Base-by-base conservation (phyloP, 2,113 vertebrate species). In the Hippocampus comes region DNA sequence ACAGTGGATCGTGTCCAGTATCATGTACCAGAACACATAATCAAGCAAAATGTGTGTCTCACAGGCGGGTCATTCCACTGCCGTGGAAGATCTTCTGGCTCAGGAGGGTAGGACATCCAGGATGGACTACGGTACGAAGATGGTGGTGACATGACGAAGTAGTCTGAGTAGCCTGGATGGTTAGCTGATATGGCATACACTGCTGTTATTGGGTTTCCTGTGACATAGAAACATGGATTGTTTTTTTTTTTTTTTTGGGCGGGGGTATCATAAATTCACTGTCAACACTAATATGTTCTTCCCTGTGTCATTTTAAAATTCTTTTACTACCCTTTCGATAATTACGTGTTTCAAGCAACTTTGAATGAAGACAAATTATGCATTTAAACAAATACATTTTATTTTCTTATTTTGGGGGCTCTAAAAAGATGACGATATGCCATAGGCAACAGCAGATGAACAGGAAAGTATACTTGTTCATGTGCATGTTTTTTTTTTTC, bases 171-270 rank as follows among this genome's bases (percentile, higher is more conserved):
- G 61, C 95, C 96, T 0, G 97, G 94, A 80, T 95, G 92, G 89
- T 94, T 97, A 88, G 96, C 96, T 77, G 97, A 97, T 87, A 99
- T 98, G 82, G 97, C 97, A 72, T 98, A 99, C 77, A 98, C 96
- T 12, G 97, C 97, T 72, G 97, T 97, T 74, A 97, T 96, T 0
- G 97, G 95, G 84, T 94, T 98, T 94, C 97, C 97, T 99, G 86
- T 30, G 41, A 53, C 70, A 73, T 2, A 27, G 4, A 42, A 49
- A 51, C 42, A 43, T 12, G 2, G 5, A 23, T 43, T 27, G 27
- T 27, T 65, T 23, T 15, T 30, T 43, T 3, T 3, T 30, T 30
- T 30, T 30, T 2, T 30, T 30, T 1, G 34, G 34, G 34, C 5
- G 5, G 34, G 34, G 34, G 6, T 46, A 5, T 23, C 21, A 42